These are phyloP conservation scores for Apostichopus californicus DNA, from an alignment of 35 echinoderm and acorn worm genomes.

Conservation along the genomic window DNA sequence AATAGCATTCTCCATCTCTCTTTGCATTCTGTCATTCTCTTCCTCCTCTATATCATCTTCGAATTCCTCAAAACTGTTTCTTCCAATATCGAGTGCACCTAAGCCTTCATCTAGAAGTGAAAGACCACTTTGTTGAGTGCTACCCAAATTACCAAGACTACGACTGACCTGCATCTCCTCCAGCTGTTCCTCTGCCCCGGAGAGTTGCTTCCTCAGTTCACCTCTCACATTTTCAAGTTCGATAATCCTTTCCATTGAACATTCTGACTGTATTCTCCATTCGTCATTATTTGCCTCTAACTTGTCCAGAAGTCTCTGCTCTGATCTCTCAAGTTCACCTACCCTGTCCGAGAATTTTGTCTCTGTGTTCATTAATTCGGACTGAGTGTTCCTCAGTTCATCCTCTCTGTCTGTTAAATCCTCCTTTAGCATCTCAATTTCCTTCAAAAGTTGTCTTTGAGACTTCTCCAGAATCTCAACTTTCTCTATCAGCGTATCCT, in stretches of 20 bases:
- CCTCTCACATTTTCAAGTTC: conserved; percentile 62
- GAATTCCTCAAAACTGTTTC: conserved; percentile 41
- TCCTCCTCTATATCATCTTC: conserved; percentile 46
- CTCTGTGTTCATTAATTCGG: conserved; percentile 57
- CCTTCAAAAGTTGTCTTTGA: conserved; percentile 51
- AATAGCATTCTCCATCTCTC: conserved; percentile 36
- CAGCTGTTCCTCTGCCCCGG: conserved; percentile 59
- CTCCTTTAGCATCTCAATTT: conserved; percentile 53
- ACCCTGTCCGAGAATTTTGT: conserved; percentile 54
- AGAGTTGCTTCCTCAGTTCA: conserved; percentile 64
- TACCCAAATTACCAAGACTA: conserved; percentile 61
- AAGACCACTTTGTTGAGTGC: conserved; percentile 56
- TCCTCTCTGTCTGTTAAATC: conserved; percentile 45
- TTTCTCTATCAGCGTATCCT: conserved; percentile 65
- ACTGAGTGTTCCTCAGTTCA: conserved; percentile 37
- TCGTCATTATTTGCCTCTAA: conserved; percentile 51
- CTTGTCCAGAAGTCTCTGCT: conserved; percentile 67
- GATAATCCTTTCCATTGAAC: conserved; percentile 55
- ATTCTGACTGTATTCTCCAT: conserved; percentile 69
- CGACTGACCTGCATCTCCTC: conserved; percentile 74
- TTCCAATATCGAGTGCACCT: conserved; percentile 71
- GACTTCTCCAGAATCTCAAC: conserved; percentile 70
- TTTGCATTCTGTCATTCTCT: conserved; percentile 32
- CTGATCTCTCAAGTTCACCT: conserved; percentile 62
- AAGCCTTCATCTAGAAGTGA: conserved; percentile 77